Base-by-base conservation (phyloP, 2,888 invertebrate genomes). In the Cosmorhoe ocellata region DNA sequence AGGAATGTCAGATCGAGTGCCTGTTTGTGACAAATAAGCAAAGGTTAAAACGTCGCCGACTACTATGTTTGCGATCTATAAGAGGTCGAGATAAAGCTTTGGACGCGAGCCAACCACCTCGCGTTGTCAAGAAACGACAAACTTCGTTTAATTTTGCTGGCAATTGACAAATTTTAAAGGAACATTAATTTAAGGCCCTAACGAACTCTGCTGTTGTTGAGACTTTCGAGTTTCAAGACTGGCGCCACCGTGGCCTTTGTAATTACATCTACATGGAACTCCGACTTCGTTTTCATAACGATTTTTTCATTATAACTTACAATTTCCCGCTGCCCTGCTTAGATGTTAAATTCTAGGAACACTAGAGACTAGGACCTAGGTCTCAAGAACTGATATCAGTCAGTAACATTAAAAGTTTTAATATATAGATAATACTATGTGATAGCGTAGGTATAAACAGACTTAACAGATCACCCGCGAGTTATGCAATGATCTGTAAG, bases 151-250 rank as follows among this genome's bases (percentile, higher is more conserved):
- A 82, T 81, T 78, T 69, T 64, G 60, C 67, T 61, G 71, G 69
- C 76, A 77, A 83, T 83, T 75, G 80, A 73, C 78, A 77, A 80
- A 79, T 76, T 82, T 79, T 72, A 71, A 75, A 71, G 64, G 74
- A 81, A 80, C 80, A 79, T 80, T 79, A 82, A 79, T 83, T 76
- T 71, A 75, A 75, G 72, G 76, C 64, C 71, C 69, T 81, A 80
- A 80, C 74, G 71, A 80, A 79, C 69, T 74, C 75, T 61, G 45
- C 63, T 68, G 69, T 72, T 75, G 74, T 72, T 76, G 73, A 31
- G 48, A 53, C 48, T 75, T 79, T 71, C 63, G 66, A 77, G 72
- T 75, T 57, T 71, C 48, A 51, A 63, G 65, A 65, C 69, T 73
- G 70, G 71, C 66, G 70, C 59, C 70, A 68, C 67, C 68, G 62